Base-by-base conservation (phyloP, 2,797 vertebrate genomes). In the Karalla daura region DNA sequence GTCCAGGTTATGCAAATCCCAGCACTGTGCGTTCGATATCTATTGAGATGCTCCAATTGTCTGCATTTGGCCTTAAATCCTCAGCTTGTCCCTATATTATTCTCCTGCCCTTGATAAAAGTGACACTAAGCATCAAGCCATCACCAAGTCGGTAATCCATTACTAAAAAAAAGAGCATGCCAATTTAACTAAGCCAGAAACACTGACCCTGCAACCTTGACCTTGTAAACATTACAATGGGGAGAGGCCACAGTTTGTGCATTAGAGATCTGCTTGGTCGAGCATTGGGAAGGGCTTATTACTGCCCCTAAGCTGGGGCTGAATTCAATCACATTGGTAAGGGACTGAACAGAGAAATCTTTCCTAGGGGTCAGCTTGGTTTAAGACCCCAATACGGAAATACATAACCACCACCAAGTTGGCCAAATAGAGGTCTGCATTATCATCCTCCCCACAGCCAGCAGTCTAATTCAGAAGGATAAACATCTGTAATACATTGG, bases 1-100 rank as follows among this genome's bases (percentile, higher is more conserved):
- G 83, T 83, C 88, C 90, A 93, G 90, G 86, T 93, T 92, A 91
- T 86, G 90, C 87, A 89, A 92, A 93, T 91, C 83, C 56, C 44
- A 50, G 64, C 61, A 52, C 74, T 61, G 71, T 82, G 72, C 70
- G 83, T 91, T 92, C 86, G 79, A 89, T 91, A 91, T 90, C 90
- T 89, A 85, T 84, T 86, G 80, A 89, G 86, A 90, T 88, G 85
- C 85, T 87, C 74, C 80, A 89, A 81, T 88, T 91, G 89, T 90
- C 84, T 84, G 70, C 70, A 62, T 90, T 88, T 81, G 70, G 85
- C 74, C 85, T 64, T 84, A 91, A 88, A 92, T 90, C 89, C 88
- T 86, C 53, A 21, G 59, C 80, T 88, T 88, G 86, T 83, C 76
- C 70, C 66, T 70, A 55, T 81, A 80, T 91, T 91, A 90, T 91